phyloP scores from a whole-genome alignment of 2,888 invertebrate species.

The Dascillus cervinus region DNA sequence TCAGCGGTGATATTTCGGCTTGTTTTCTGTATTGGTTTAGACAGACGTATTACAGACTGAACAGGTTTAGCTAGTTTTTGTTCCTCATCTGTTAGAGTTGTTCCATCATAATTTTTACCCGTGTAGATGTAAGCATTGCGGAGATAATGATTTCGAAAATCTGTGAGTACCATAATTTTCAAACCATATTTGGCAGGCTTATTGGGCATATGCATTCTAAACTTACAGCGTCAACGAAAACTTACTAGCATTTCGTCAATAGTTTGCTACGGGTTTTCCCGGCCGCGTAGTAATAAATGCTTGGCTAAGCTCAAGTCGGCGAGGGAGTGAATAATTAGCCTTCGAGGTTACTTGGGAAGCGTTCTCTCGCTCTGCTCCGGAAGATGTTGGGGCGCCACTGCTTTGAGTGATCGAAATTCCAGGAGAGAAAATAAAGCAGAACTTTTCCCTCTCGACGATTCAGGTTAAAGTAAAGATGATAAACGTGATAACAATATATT shows the following conservation, averaged over 20 bases:
- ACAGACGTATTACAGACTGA: constrained; percentile 15
- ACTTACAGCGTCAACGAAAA: constrained; percentile 5
- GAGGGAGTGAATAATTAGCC: too few species aligned
- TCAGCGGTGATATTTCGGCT: constrained; percentile 23
- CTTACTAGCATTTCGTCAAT: constrained; percentile 8
- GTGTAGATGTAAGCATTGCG: constrained; percentile 18
- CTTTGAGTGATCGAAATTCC: too few species aligned
- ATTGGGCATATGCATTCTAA: constrained; percentile 13
- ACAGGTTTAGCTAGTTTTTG: constrained; percentile 16
- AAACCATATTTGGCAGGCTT: constrained; percentile 25
- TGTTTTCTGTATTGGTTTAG: constrained; percentile 15
- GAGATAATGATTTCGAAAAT: constrained; percentile 16
- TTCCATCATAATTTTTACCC: constrained; percentile 18
- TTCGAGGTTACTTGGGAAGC: too few species aligned
- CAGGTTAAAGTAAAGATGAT: too few species aligned
- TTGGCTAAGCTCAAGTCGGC: too few species aligned
- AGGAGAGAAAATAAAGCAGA: too few species aligned
- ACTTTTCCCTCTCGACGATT: too few species aligned
- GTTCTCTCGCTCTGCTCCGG: too few species aligned
- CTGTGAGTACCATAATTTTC: constrained; percentile 18
- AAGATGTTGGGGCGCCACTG: too few species aligned
- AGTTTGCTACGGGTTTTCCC: too few species aligned
- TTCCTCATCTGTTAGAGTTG: constrained; percentile 11
- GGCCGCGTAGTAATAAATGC: too few species aligned
- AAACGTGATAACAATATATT: too few species aligned